Evolutionary conservation across 2,797 vertebrate species (phyloP).

Genomic region (Lycodopsis pacificus): DNA sequence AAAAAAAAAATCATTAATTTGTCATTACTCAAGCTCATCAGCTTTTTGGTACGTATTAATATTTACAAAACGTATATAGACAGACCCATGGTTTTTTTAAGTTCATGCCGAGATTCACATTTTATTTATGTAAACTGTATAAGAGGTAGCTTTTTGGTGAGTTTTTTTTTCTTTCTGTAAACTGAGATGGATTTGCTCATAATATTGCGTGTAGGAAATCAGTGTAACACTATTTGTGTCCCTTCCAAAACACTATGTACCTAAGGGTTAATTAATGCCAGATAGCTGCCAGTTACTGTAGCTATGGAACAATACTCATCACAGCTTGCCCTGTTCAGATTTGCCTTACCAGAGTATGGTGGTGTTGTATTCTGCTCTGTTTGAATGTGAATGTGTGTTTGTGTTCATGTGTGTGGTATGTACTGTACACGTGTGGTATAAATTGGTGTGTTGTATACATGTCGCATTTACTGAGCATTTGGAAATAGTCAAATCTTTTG

Average conservation of each 20-base stretch:
- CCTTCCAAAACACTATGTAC: conserved; percentile 47
- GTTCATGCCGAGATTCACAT: conserved; percentile 68
- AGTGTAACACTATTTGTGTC: conserved; percentile 50
- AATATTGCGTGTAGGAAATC: conserved; percentile 57
- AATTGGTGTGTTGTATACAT: conserved; percentile 12
- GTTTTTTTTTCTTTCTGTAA: conserved; percentile 36
- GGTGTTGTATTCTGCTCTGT: conserved; percentile 64
- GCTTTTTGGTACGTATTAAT: conserved; percentile 82
- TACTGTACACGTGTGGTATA: conserved; percentile 39
- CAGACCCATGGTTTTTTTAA: conserved; percentile 39
- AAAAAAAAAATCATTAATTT: conserved; percentile 61
- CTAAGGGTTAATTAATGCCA: conserved; percentile 58
- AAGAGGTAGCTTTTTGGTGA: conserved; percentile 37
- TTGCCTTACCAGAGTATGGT: conserved; percentile 78
- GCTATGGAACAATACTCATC: conserved; percentile 54
- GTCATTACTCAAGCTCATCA: conserved; percentile 86
- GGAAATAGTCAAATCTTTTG: conserved; percentile 47
- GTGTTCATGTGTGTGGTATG: conserved; percentile 31
- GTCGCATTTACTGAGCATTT: conserved; percentile 53
- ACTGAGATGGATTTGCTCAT: conserved; percentile 61
- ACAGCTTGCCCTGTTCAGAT: conserved; percentile 70
- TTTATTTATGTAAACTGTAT: conserved; percentile 59
- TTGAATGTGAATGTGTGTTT: conserved; percentile 57
- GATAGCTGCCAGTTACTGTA: conserved; percentile 67
- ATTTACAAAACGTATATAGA: conserved; percentile 63